These are phyloP conservation scores for Apogon talboti DNA, from an alignment of 2,797 vertebrate species.

Conservation along the genomic window DNA sequence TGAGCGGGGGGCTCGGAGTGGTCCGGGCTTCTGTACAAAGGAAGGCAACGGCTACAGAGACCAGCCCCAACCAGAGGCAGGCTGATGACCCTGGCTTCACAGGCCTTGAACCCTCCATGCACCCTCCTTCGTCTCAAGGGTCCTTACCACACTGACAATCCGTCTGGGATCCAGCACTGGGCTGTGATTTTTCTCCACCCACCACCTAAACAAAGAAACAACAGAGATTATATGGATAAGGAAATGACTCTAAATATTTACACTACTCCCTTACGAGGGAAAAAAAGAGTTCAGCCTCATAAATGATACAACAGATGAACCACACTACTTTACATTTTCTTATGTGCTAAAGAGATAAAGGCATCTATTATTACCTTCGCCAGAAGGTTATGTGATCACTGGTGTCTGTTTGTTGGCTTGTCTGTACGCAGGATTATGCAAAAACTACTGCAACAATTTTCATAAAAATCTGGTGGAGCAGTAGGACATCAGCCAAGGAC, in stretches of 20 bases:
- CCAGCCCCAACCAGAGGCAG: conserved; percentile 95
- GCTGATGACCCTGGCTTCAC: conserved; percentile 88
- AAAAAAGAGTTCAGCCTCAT: conserved; percentile 11
- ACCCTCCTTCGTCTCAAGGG: conserved; percentile 88
- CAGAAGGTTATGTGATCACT: no score
- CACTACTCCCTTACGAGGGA: not conserved
- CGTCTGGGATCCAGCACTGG: conserved; percentile 85
- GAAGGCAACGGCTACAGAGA: conserved; percentile 78
- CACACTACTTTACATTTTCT: not conserved
- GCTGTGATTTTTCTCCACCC: conserved; percentile 71
- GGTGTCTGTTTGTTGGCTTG: no score
- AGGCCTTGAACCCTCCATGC: conserved; percentile 97
- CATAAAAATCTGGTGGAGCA: no score
- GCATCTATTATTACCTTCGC: not conserved
- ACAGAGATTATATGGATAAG: conserved; percentile 19
- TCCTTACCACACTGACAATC: conserved; percentile 84
- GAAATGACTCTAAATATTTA: not conserved
- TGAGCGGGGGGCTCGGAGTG: conserved; percentile 84
- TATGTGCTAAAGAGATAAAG: conserved; percentile 5
- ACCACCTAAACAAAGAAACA: conserved; percentile 71
- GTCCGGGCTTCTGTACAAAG: conserved; percentile 86
- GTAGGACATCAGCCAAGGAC: no score
- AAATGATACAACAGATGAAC: not conserved
- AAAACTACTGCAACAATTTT: no score
- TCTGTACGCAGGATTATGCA: no score